Percentiles rank a stretch among this genome's conserved stretches.
phyloP scores from a whole-genome alignment of 1,140 invertebrate species.

The Zaprionus tsacasi region DNA sequence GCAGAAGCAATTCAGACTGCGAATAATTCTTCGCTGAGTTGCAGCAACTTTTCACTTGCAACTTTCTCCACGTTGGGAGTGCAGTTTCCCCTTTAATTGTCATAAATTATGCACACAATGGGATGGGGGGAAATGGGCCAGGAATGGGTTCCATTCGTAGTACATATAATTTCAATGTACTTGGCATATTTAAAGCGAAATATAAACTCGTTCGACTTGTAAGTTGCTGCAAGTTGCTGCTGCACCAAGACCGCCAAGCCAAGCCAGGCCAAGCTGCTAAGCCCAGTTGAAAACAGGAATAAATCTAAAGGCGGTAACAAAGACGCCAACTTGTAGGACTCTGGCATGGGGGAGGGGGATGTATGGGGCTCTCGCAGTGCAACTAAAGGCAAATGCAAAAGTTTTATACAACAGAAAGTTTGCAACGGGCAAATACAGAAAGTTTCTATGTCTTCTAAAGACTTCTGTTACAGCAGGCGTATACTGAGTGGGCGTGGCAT shows the following conservation, averaged over 20 bases:
- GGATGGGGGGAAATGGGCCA: background rate
- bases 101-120: conserved; percentile 68
- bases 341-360: background rate
- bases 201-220: conserved; percentile 39
- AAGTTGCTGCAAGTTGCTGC: conserved; percentile 29
- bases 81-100: conserved; percentile 67
- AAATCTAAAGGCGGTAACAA: conserved; percentile 56
- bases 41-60: conserved; percentile 34
- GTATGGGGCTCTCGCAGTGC: background rate
- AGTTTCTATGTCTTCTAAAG: conserved; percentile 42
- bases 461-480: conserved; percentile 19
- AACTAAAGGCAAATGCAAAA: conserved; percentile 30
- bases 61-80: conserved; percentile 31
- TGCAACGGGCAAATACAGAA: conserved; percentile 50
- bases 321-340: conserved; percentile 14
- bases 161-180: conserved; percentile 69
- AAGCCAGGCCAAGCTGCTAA: conserved; percentile 43
- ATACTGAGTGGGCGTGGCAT: background rate
- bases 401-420: conserved; percentile 66
- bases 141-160: background rate
- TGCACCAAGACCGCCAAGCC: too few relatives aligned
- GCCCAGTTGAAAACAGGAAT: conserved; percentile 73
- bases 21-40: conserved; percentile 38
- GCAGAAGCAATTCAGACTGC: conserved; percentile 38
- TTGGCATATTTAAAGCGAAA: conserved; percentile 68